phyloP scores from a whole-genome alignment of 2,113 vertebrate species.

The Paradoxurus hermaphroditus region DNA sequence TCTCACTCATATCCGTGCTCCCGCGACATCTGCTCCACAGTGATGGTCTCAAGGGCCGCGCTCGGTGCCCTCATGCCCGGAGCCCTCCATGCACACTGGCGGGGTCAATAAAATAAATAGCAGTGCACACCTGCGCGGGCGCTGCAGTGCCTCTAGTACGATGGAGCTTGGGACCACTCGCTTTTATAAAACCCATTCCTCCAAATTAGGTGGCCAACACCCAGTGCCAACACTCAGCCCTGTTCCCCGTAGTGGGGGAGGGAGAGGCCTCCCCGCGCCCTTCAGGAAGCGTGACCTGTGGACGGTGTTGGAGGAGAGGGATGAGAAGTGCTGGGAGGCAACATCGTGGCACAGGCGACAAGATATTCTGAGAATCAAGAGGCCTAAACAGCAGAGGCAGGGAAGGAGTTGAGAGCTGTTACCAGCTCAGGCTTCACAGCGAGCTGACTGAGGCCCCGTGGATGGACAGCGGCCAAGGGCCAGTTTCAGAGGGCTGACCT shows the following conservation, averaged over 20 bases:
- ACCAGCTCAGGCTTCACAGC: neutral
- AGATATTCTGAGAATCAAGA: neutral
- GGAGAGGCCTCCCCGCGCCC: neutral
- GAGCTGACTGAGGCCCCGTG: neutral
- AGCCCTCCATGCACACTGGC: too few relatives aligned
- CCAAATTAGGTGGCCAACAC: neutral
- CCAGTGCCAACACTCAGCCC: neutral
- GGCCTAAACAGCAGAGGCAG: neutral
- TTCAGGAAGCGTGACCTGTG: neutral
- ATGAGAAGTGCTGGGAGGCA: neutral
- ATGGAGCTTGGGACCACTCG: neutral
- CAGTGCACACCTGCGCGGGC: neutral
- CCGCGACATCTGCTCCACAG: neutral
- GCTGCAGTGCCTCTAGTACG: neutral
- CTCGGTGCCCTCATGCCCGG: neutral
- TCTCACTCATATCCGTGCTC: neutral
- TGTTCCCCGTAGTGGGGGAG: neutral
- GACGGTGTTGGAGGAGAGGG: neutral
- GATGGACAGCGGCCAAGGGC: neutral
- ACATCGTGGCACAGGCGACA: neutral
- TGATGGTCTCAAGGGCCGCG: neutral
- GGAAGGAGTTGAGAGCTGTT: neutral
- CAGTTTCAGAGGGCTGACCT: neutral
- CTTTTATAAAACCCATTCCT: neutral
- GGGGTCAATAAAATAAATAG: neutral